Evolutionary conservation across 2,797 vertebrate genomes (phyloP), one percentile per base, ranked within the genome.

Genomic region (Eurystomus glaucurus): DNA sequence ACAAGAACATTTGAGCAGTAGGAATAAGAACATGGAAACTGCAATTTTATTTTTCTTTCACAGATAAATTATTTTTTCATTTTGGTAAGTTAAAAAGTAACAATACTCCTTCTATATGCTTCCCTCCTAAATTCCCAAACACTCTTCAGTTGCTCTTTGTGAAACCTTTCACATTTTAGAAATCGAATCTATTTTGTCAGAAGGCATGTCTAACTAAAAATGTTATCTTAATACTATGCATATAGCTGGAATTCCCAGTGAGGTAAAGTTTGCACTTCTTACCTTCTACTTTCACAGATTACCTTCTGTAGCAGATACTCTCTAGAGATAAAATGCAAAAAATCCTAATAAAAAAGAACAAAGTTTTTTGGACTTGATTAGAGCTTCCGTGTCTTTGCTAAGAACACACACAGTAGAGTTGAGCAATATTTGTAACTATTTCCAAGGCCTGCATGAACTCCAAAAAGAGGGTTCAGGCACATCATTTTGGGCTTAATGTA

Each of bases 201-300:
- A 86, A 71, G 79, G 0, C 7, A 15, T 29, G 10, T 92, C 14
- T 79, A 61, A 68, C 12, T 39, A 45, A 58, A 58, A 66, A 48
- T 10, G 4, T 3, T 58, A 3, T 26, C 14, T 52, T 66, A 57
- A 45, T 29, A 37, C 1, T 7, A 46, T 0, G 1, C 20, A 39
- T 55, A 61, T 18, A 71, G 11, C 4, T 45, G 14, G 13, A 82
- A 79, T 48, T 2, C 26, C 10, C 20, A 60, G 25, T 26, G 37
- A 75, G 2, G 17, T 45, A 35, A 60, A 2, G 1, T 60, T 92
- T 77, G 71, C 5, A 66, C 4, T 79, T 76, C 18, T 52, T 16
- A 57, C 3, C 5, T 29, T 65, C 19, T 35, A 2, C 6, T 75
- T 86, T 71, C 18, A 62, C 11, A 48, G 8, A 0, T 72, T 62